Conservation (phyloP, 2,888 invertebrate genomes). For the Pollenia angustigena region DNA sequence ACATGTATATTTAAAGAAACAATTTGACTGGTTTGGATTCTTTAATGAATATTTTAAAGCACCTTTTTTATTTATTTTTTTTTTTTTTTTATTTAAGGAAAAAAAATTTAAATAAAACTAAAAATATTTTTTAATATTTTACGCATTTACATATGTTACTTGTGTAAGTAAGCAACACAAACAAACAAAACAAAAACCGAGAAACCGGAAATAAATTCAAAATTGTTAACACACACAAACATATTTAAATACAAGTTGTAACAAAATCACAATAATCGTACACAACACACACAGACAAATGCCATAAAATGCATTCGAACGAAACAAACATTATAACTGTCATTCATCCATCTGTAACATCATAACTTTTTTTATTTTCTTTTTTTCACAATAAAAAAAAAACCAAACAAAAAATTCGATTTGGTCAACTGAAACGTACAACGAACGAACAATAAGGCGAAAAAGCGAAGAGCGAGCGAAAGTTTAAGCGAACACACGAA, state of each 20-base stretch:
- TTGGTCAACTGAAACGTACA: conserved; percentile 45
- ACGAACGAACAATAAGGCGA: conserved; percentile 27
- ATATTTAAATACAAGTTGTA: background rate
- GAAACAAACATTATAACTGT: conserved; percentile 47
- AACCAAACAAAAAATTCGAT: background rate
- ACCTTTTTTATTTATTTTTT: too few species aligned
- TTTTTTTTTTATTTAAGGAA: too few species aligned
- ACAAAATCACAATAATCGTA: background rate
- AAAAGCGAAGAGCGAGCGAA: conserved; percentile 24
- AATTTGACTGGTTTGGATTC: too few species aligned
- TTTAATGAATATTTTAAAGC: background rate
- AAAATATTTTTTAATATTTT: background rate
- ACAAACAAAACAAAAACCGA: background rate
- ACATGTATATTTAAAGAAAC: background rate
- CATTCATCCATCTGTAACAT: conserved; percentile 44
- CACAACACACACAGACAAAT: conserved; percentile 10
- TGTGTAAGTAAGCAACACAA: background rate
- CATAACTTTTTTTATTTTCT: conserved; percentile 12
- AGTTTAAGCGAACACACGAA: conserved; percentile 51
- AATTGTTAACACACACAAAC: conserved; percentile 30
- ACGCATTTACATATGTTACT: background rate
- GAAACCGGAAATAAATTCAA: conserved; percentile 28
- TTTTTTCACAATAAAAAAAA: background rate
- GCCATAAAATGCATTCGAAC: conserved; percentile 45
- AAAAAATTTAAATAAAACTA: too few species aligned